A percentile compares a stretch with the other conserved stretches of the same genome.
phyloP scores from a whole-genome alignment of 2,888 invertebrate genomes.

The Eutolmus rufibarbis region DNA sequence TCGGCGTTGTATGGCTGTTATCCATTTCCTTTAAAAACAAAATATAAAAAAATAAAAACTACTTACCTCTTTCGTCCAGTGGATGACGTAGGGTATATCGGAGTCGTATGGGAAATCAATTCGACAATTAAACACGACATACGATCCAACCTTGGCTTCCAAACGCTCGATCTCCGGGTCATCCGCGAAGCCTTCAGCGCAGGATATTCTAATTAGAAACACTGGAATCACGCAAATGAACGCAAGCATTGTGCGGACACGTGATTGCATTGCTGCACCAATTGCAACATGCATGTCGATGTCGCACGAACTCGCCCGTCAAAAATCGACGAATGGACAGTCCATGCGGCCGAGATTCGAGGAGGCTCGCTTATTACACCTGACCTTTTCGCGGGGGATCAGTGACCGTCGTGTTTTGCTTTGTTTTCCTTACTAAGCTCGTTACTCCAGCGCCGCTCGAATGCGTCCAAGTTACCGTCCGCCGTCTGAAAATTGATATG shows the following conservation, averaged over 20 bases:
- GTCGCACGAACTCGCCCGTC: not conserved
- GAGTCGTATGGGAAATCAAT: constrained; percentile 88
- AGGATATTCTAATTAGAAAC: constrained; percentile 61
- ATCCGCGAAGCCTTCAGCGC: constrained; percentile 56
- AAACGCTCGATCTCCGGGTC: constrained; percentile 56
- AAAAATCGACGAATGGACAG: not conserved
- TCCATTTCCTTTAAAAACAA: not conserved
- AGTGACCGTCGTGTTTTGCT: not conserved
- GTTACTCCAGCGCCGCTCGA: not conserved
- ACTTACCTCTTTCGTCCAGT: constrained; percentile 91
- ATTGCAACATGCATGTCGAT: not conserved
- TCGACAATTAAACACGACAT: constrained; percentile 63
- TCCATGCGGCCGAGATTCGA: not conserved
- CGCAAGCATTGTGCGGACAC: constrained; percentile 34
- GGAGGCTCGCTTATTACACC: not conserved
- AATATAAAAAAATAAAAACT: not conserved
- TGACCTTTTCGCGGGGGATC: not conserved
- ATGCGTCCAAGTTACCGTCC: not conserved
- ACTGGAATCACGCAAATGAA: constrained; percentile 49
- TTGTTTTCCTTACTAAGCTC: not conserved
- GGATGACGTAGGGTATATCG: constrained; percentile 84
- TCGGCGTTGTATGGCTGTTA: not conserved
- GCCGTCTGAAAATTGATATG: not conserved
- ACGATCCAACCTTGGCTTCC: constrained; percentile 63
- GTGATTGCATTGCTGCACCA: not conserved